Evolutionary conservation across 1,140 invertebrate genomes (phyloP), one percentile per base, ranked within the genome.

Genomic region (Drosophila busckii): DNA sequence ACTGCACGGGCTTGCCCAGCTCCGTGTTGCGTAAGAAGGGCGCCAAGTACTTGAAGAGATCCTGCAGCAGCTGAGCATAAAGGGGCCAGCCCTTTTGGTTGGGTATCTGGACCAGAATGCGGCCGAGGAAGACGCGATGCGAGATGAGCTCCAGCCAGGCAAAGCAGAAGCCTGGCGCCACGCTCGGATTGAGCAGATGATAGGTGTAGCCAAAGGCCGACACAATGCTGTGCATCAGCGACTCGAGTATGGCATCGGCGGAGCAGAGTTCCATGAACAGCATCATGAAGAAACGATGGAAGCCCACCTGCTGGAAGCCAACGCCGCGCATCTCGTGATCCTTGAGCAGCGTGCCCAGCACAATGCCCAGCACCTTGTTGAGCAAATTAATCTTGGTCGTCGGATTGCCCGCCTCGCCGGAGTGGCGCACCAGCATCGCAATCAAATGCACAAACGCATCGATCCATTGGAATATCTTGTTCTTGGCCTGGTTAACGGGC

Each of bases 141-240:
- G 97, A 97, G 7, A 99, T 93, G 12, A 99, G 90, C 88, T 99
- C 98, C 23, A 99, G 88, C 98, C 98, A 99, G 8, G 98, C 96
- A 88, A 97, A 99, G 35, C 96, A 95, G 88, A 99, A 99, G 0
- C 96, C 97, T 0, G 98, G 96, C 0, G 96, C 96, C 73, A 97
- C 94, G n/a, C 92, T 92, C n/a, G 98, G 98, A 49, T 94, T 90
- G 35, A 99, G 89, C 52, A 96, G 95, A 67, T 97, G 96, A 40
- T 97, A 89, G 0, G 95, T 97, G 88, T 98, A 97, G 85, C 95
- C 97, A 85, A 93, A 97, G 3, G 95, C 95, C 31, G 94, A 95
- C 13, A 97, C 89, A 53, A 97, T 78, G 58, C 76, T 87, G 52
- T 75, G 70, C 75, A 86, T 87, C 13, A 87, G 40, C 10, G 73